phyloP scores from a whole-genome alignment of 2,113 vertebrate genomes.

The Suricata suricatta region DNA sequence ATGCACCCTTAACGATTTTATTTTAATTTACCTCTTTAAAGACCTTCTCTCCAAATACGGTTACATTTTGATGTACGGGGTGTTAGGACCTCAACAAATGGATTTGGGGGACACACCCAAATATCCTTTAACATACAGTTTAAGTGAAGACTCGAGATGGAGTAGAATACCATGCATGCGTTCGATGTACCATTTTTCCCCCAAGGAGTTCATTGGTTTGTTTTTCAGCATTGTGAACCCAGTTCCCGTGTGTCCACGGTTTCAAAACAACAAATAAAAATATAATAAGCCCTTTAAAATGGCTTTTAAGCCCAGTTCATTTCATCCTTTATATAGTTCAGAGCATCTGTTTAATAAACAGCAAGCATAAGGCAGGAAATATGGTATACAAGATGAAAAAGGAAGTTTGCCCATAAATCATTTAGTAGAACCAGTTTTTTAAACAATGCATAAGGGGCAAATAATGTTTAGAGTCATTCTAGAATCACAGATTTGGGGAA shows the following conservation, averaged over 20 bases:
- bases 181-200: not conserved
- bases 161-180: not conserved
- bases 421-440: constrained; percentile 64
- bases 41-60: too few relatives aligned
- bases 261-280: constrained; percentile 53
- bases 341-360: constrained; percentile 76
- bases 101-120: not conserved
- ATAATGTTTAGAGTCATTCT: constrained; percentile 74
- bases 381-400: constrained; percentile 63
- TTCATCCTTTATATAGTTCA: constrained; percentile 60
- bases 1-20: too few relatives aligned
- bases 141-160: not conserved
- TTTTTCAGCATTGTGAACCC: constrained; percentile 5
- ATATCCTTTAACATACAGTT: not conserved
- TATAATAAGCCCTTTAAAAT: constrained; percentile 43
- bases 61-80: not conserved
- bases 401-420: constrained; percentile 77
- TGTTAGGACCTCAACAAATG: not conserved
- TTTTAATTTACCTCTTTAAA: too few relatives aligned
- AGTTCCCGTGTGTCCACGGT: not conserved
- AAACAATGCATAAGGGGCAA: constrained; percentile 74
- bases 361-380: constrained; percentile 73
- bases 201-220: not conserved
- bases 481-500: constrained; percentile 65
- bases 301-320: constrained; percentile 41